Evolutionary conservation across 2,113 vertebrate species (phyloP).

Genomic region (Leuciscus idus): DNA sequence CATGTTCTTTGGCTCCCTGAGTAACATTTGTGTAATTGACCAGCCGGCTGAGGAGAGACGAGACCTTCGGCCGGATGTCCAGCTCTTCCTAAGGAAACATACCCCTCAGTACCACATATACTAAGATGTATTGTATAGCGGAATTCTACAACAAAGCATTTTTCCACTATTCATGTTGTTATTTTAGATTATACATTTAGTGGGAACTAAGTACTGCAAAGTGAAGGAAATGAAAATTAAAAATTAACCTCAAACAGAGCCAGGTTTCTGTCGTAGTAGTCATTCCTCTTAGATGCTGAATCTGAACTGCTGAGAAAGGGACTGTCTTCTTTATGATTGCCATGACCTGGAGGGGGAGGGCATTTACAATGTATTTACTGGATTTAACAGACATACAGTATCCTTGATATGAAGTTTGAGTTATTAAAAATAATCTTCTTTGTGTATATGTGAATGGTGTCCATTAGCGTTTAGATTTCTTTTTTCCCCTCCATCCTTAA

Average conservation of each 20-base stretch:
- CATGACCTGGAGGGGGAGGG: conserved; percentile 79
- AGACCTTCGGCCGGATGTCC: conserved; percentile 97
- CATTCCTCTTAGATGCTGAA: conserved; percentile 80
- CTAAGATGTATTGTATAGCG: too few species aligned
- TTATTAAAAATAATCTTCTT: too few species aligned
- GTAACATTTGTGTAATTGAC: conserved; percentile 97
- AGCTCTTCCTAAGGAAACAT: conserved; percentile 86
- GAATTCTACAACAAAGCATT: background rate
- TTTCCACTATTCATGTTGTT: too few species aligned
- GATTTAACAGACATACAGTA: background rate
- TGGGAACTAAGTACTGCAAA: background rate
- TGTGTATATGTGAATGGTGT: background rate
- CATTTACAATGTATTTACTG: background rate
- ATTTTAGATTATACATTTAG: background rate
- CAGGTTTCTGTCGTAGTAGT: conserved; percentile 95
- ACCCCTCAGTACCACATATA: background rate
- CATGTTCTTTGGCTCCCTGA: conserved; percentile 96
- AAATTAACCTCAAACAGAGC: conserved; percentile 92
- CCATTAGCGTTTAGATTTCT: background rate
- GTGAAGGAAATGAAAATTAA: background rate
- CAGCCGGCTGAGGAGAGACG: conserved; percentile 93
- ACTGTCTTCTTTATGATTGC: conserved; percentile 91
- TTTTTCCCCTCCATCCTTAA: background rate
- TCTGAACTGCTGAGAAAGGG: conserved; percentile 88
- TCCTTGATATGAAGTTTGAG: too few species aligned